A percentile compares a stretch with the other conserved stretches of the same genome.
Conservation (phyloP, 2,888 invertebrate species). For the Ochropacha duplaris region DNA sequence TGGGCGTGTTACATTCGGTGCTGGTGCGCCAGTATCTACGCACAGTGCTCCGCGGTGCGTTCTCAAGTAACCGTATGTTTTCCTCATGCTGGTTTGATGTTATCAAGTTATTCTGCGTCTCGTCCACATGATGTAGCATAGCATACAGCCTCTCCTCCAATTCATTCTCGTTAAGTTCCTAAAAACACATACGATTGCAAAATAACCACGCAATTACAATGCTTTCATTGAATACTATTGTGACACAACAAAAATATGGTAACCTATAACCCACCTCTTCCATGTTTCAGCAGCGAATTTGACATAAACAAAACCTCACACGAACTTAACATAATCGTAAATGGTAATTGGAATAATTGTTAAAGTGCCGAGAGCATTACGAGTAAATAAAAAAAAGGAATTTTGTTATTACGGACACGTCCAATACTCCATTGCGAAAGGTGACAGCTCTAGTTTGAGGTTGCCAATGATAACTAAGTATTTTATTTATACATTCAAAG, state of each 20-base stretch:
- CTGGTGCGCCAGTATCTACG: slow-evolving; percentile 72
- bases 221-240: slow-evolving; percentile 21
- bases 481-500: not conserved
- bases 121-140: slow-evolving; percentile 74
- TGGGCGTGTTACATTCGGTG: slow-evolving; percentile 42
- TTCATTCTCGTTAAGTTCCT: slow-evolving; percentile 79
- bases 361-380: slow-evolving; percentile 68
- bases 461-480: slow-evolving; percentile 11
- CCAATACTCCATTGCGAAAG: slow-evolving; percentile 69
- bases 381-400: slow-evolving; percentile 66
- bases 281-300: slow-evolving; percentile 71
- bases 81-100: slow-evolving; percentile 39
- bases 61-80: slow-evolving; percentile 40
- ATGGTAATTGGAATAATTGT: slow-evolving; percentile 57
- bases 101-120: slow-evolving; percentile 56
- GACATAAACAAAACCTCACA: slow-evolving; percentile 64
- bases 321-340: slow-evolving; percentile 77
- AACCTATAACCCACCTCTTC: slow-evolving; percentile 73
- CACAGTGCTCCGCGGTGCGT: slow-evolving; percentile 54
- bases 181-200: slow-evolving; percentile 51
- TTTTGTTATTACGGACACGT: slow-evolving; percentile 72
- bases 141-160: slow-evolving; percentile 76
- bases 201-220: slow-evolving; percentile 41
- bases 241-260: slow-evolving; percentile 70
- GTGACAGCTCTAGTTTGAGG: slow-evolving; percentile 33